Conservation (phyloP, 2,113 vertebrate species). For the Semnornis frantzii region DNA sequence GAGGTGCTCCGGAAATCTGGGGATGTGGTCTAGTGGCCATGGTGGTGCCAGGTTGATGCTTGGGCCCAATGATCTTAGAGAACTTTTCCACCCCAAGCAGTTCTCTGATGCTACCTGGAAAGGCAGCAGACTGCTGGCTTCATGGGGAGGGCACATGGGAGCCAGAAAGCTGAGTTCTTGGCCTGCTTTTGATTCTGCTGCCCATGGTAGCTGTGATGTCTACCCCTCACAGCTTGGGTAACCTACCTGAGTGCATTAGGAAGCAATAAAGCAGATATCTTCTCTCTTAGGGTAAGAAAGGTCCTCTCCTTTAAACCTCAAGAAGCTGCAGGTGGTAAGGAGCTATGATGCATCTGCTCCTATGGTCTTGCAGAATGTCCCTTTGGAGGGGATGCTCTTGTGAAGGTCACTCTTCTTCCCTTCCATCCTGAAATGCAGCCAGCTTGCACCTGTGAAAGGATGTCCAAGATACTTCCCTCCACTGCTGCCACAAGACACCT, state of each 20-base stretch:
- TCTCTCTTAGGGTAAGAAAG: background rate
- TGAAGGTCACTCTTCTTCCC: background rate
- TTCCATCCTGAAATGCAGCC: background rate
- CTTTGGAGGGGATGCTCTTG: background rate
- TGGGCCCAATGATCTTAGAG: no score
- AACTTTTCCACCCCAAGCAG: no score
- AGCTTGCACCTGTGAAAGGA: background rate
- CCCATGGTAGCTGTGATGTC: rapidly evolving
- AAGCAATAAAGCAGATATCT: background rate
- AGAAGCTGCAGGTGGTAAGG: background rate
- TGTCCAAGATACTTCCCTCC: background rate
- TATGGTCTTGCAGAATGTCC: background rate
- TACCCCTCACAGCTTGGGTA: background rate
- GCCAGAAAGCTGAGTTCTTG: background rate
- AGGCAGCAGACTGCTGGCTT: background rate
- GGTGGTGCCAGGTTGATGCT: no score
- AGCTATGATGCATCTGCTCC: background rate
- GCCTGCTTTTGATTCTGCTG: background rate
- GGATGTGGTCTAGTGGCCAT: no score
- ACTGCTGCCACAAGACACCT: background rate
- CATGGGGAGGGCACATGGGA: rapidly evolving
- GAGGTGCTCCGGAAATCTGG: no score
- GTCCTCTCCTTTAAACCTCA: background rate
- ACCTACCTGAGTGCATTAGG: background rate
- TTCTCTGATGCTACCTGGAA: no score